Evolutionary conservation across 2,113 vertebrate species (phyloP).

Genomic region (Misgurnus mizolepis): DNA sequence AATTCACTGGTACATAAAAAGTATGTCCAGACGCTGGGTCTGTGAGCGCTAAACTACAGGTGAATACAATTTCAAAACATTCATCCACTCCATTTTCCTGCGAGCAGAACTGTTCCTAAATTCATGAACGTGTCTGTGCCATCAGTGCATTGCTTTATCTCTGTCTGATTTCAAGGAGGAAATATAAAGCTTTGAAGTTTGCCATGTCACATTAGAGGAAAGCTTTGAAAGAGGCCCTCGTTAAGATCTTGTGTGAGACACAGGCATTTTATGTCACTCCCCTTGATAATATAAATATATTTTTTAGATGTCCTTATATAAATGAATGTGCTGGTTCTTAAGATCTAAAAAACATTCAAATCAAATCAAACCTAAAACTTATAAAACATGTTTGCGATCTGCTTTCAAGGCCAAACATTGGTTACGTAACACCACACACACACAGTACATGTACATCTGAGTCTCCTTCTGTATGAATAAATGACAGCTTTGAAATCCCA

Average conservation of each 20-base stretch:
- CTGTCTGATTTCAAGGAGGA: constrained; percentile 25
- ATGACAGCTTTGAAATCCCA: no score
- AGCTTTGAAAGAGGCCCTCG: background rate
- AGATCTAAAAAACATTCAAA: no score
- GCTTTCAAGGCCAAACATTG: no score
- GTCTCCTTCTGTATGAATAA: no score
- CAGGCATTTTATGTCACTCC: background rate
- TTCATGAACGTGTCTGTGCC: constrained; percentile 58
- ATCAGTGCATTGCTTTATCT: constrained; percentile 55
- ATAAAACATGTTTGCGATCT: no score
- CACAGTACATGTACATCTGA: no score
- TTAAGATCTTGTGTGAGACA: constrained; percentile 8
- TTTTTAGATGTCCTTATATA: background rate
- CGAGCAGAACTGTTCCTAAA: constrained; percentile 27
- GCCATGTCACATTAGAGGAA: constrained; percentile 32
- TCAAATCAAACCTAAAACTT: no score
- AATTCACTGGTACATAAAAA: background rate
- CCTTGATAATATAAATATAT: background rate
- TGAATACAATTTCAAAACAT: constrained; percentile 12
- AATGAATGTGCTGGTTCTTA: background rate
- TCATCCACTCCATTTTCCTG: background rate
- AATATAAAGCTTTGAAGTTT: background rate
- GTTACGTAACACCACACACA: no score
- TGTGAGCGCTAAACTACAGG: constrained; percentile 35
- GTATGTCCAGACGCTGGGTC: background rate